Base-by-base conservation (phyloP, 2,797 vertebrate genomes). In the Neoniphon sammara region DNA sequence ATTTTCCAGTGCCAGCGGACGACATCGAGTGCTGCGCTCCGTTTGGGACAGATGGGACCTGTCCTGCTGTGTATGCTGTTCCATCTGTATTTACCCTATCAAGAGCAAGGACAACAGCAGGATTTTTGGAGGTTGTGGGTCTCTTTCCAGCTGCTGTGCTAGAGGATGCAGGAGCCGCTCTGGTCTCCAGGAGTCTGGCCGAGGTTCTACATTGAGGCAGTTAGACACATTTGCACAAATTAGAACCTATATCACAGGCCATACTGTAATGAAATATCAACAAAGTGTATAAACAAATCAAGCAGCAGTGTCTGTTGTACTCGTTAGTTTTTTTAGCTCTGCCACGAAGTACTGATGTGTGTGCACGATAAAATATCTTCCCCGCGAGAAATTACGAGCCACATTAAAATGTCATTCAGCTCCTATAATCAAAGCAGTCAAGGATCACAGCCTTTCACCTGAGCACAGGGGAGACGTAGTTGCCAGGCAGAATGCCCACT, bases 401-500 rank as follows among this genome's bases (percentile, higher is more conserved):
- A 44, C 77, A 69, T 74, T n/a, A 25, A 77, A 82, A 66, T 58
- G 73, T 78, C 64, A 71, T 75, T 85, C 39, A 59, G 31, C 66
- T 84, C 62, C 77, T 74, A 74, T 70, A 67, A 54, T 53, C 21
- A 53, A 61, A 34, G 49, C 46, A 44, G 72, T 58, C 25, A 21
- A 69, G 63, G 57, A 72, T 70, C 72, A 63, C 58, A 56, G 54
- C 56, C 49, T 86, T 87, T 92, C 77, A 98, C 97, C 97, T 98
- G 89, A 98, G 96, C 83, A 98, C 94, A 8, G 97, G 97, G 50
- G 95, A 90, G 72, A 98, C 93, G 3, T 95, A 97, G 92, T 95
- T 96, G 87, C 94, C 93, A 25, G 97, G 97, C 89, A 98, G 95
- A 90, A 96, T 94, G 49, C 98, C 98, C 7, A 94, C 95, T 93